Conservation (phyloP, 2,113 vertebrate genomes). For the Falcunculus frontatus region DNA sequence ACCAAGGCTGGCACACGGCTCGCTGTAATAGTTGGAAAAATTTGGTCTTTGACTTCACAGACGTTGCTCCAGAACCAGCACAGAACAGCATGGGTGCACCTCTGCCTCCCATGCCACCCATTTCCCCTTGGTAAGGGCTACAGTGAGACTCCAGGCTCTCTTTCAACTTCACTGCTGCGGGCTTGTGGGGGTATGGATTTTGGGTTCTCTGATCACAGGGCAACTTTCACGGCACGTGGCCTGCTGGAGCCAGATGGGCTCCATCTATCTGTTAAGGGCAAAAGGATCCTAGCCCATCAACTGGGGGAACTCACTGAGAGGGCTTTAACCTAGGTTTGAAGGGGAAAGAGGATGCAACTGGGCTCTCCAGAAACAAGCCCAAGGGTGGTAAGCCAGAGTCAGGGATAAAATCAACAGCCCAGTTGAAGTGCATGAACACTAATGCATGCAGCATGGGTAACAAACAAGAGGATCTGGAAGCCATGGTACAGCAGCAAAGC, state of each 20-base stretch:
- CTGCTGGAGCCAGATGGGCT: no score
- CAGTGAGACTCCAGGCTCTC: not conserved
- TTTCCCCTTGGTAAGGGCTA: not conserved
- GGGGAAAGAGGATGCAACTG: not conserved
- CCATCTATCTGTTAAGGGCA: no score
- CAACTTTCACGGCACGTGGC: no score
- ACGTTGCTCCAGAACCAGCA: accelerated
- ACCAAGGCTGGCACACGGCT: not conserved
- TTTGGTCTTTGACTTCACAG: not conserved
- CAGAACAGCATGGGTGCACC: accelerated
- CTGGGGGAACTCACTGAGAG: not conserved
- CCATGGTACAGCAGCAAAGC: no score
- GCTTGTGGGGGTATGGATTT: not conserved
- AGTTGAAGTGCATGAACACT: not conserved
- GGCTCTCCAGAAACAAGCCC: not conserved
- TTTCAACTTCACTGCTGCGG: not conserved
- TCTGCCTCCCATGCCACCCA: not conserved
- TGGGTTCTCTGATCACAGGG: not conserved
- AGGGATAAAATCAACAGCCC: not conserved
- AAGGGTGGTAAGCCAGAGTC: not conserved
- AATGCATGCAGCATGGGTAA: not conserved
- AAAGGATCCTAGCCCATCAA: no score
- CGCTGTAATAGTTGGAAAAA: not conserved
- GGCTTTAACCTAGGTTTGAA: not conserved
- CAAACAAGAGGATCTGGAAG: not conserved